Evolutionary conservation across 2,888 invertebrate genomes (phyloP).

Genomic region (Aphidius colemani): DNA sequence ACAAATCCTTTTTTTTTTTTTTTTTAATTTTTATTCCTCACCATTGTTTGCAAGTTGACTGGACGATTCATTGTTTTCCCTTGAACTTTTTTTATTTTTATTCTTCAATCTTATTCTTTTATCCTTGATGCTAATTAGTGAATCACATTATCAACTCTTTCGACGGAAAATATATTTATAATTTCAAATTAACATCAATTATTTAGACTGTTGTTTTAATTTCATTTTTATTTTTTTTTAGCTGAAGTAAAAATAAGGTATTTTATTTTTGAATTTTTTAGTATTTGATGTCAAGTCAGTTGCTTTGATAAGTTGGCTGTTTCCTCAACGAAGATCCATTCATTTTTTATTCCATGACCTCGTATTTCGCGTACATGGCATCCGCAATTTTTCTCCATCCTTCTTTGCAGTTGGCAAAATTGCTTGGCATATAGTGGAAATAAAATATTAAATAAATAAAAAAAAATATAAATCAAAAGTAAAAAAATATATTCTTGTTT

Average conservation of each 20-base stretch:
- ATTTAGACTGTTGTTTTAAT: not conserved
- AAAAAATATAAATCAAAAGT: no score
- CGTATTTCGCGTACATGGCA: constrained; percentile 11
- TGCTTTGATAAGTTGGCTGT: constrained; percentile 27
- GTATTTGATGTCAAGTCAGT: constrained; percentile 3
- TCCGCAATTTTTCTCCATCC: constrained; percentile 25
- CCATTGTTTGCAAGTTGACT: constrained; percentile 26
- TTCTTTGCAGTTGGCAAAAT: constrained; percentile 22
- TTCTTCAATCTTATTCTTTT: constrained; percentile 9
- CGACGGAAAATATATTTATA: not conserved
- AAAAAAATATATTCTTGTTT: no score
- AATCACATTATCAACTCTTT: not conserved
- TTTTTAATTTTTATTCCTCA: constrained; percentile 5
- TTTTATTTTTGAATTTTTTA: not conserved
- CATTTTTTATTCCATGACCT: constrained; percentile 26
- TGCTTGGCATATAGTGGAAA: no score
- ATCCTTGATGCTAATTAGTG: not conserved
- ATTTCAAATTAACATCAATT: constrained; percentile 6
- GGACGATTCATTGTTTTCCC: constrained; percentile 13
- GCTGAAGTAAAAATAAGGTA: no score
- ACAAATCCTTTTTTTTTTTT: no score
- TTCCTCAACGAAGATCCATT: constrained; percentile 24
- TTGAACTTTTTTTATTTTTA: constrained; percentile 11
- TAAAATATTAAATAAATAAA: no score
- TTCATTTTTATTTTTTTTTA: not conserved